Evolutionary conservation across 2,797 vertebrate genomes (phyloP).

Genomic region (Crocodylus rhombifer): DNA sequence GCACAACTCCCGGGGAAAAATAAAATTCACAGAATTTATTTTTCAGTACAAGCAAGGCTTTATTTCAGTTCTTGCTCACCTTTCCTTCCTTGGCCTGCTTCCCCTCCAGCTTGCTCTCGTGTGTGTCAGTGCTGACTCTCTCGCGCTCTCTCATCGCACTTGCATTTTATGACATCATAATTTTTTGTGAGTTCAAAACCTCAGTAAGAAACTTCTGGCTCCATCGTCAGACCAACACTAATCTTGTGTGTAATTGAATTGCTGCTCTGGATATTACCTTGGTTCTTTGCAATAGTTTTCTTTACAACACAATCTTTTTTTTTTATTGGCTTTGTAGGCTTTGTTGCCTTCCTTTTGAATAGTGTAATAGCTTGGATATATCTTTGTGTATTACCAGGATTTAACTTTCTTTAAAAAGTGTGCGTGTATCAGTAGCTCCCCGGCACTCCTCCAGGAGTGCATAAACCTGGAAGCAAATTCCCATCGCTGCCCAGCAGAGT

Average conservation of each 20-base stretch:
- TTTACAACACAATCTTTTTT: background rate
- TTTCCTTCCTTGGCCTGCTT: background rate
- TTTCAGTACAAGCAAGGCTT: conserved; percentile 33
- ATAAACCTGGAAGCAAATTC: background rate
- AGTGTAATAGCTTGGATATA: background rate
- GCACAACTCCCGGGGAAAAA: background rate
- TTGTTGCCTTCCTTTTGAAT: conserved; percentile 27
- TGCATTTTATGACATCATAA: conserved; percentile 51
- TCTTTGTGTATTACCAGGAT: background rate
- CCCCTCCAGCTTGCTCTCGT: background rate
- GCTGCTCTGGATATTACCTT: conserved; percentile 39
- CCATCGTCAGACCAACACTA: conserved; percentile 7
- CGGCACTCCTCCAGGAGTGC: background rate
- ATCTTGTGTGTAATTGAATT: conserved; percentile 71
- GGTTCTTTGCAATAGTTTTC: conserved; percentile 34
- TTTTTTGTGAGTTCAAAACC: background rate
- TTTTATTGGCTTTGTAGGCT: background rate
- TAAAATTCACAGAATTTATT: background rate
- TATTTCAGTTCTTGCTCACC: background rate
- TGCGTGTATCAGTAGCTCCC: too few relatives aligned
- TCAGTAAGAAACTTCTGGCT: background rate
- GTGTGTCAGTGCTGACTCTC: too few relatives aligned
- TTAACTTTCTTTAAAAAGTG: background rate
- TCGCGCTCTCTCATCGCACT: accelerated
- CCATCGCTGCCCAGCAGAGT: accelerated